These are phyloP conservation scores for Acrobasis repandana DNA, from an alignment of 2,888 invertebrate species.

Conservation along the genomic window DNA sequence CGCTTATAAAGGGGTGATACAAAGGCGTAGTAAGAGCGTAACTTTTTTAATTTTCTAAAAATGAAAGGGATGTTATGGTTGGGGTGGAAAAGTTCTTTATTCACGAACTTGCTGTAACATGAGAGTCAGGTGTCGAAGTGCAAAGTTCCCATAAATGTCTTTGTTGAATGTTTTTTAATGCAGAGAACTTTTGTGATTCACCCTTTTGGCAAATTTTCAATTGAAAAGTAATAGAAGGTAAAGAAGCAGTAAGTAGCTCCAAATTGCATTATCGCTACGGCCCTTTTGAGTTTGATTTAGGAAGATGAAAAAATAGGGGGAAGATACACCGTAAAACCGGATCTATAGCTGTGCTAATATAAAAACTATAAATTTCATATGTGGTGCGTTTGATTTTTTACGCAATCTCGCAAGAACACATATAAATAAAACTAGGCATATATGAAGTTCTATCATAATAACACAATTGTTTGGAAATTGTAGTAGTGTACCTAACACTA, in stretches of 20 bases:
- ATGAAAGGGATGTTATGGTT: slow-evolving; percentile 16
- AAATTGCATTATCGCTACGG: slow-evolving; percentile 74
- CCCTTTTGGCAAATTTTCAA: slow-evolving; percentile 34
- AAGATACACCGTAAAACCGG: background rate
- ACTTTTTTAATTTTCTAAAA: slow-evolving; percentile 30
- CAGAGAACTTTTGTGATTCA: slow-evolving; percentile 7
- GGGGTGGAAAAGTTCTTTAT: slow-evolving; percentile 18
- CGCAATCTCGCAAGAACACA: no score
- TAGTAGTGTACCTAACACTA: no score
- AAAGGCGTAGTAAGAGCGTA: slow-evolving; percentile 22
- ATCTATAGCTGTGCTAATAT: no score
- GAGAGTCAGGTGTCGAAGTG: slow-evolving; percentile 19
- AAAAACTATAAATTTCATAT: no score
- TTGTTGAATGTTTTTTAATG: slow-evolving; percentile 14
- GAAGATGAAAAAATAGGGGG: background rate
- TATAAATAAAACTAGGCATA: no score
- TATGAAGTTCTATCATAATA: no score
- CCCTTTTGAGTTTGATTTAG: slow-evolving; percentile 61
- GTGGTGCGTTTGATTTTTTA: no score
- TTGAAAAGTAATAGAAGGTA: slow-evolving; percentile 71
- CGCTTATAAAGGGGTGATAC: slow-evolving; percentile 12
- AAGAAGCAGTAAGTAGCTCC: slow-evolving; percentile 76
- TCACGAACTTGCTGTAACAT: slow-evolving; percentile 10
- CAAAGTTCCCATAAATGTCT: slow-evolving; percentile 20
- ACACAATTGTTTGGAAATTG: no score